A percentile compares a stretch with the other conserved stretches of the same genome.
Evolutionary conservation across 2,797 vertebrate genomes (phyloP).

Genomic region (Pempheris klunzingeri): DNA sequence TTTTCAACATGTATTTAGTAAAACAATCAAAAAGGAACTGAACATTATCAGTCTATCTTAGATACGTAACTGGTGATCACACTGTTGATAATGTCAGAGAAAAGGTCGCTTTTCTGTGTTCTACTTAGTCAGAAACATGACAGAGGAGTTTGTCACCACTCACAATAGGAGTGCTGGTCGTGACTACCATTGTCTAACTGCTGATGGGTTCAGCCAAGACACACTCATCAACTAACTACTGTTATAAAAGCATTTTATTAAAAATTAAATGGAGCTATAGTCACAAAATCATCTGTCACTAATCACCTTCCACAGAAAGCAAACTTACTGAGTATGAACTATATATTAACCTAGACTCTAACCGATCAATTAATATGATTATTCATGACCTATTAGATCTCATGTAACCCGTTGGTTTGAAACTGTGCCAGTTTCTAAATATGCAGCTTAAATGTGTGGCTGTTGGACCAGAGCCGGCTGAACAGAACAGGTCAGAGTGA

Average conservation of each 20-base stretch:
- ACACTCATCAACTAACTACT: not conserved
- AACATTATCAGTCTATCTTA: not conserved
- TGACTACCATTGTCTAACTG: not conserved
- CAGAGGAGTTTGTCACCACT: not conserved
- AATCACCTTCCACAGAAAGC: not conserved
- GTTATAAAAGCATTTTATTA: not conserved
- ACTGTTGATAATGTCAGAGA: not conserved
- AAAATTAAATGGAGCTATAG: not conserved
- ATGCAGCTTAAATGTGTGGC: not conserved
- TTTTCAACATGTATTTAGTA: not conserved
- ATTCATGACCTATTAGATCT: not conserved
- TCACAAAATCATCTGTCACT: not conserved
- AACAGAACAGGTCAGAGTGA: conserved; percentile 43
- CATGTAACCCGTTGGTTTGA: not conserved
- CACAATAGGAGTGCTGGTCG: not conserved
- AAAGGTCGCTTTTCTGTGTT: conserved; percentile 2
- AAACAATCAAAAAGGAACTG: not conserved
- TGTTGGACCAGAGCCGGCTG: not conserved
- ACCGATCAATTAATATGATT: not conserved
- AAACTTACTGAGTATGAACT: too few relatives aligned
- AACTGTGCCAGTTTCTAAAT: not conserved
- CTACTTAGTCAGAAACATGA: conserved; percentile 8
- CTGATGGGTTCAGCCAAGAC: not conserved
- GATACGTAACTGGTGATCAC: conserved; percentile 1
- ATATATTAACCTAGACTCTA: not conserved